Conservation (phyloP, 1,140 invertebrate genomes). For the Drosophila guanche region DNA sequence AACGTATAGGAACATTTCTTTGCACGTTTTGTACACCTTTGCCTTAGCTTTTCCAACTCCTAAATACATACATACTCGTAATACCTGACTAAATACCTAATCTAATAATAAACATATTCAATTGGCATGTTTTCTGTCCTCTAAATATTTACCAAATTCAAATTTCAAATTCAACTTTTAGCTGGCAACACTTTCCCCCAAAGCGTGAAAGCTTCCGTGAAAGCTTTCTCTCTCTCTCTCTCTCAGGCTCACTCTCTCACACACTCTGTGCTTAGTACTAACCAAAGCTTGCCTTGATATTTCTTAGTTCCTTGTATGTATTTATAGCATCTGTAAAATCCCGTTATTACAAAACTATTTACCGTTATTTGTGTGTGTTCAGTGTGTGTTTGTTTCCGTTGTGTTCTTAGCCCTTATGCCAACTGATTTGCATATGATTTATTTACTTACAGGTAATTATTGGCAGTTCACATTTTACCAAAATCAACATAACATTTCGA, state of each 20-base stretch:
- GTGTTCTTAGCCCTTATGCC: not conserved
- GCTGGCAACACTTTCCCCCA: constrained; percentile 47
- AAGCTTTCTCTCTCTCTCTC: constrained; percentile 25
- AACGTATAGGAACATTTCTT: constrained; percentile 10
- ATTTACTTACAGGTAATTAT: constrained; percentile 75
- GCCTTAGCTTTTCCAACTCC: constrained; percentile 8
- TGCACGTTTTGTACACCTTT: constrained; percentile 54
- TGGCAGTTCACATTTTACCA: constrained; percentile 32
- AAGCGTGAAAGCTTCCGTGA: constrained; percentile 35
- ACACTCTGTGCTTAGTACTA: constrained; percentile 13
- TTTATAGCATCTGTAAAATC: constrained; percentile 35
- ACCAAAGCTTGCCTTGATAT: constrained; percentile 22
- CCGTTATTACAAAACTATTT: constrained; percentile 27
- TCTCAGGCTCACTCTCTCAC: constrained; percentile 8
- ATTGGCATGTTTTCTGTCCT: constrained; percentile 68
- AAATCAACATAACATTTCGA: constrained; percentile 4
- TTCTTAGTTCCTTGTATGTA: not conserved
- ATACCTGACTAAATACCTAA: constrained; percentile 11
- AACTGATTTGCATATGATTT: constrained; percentile 36
- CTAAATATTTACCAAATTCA: constrained; percentile 20
- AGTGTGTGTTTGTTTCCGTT: constrained; percentile 27
- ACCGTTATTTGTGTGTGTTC: constrained; percentile 42
- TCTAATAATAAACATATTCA: constrained; percentile 16
- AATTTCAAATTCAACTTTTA: constrained; percentile 11
- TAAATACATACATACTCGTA: too few relatives aligned